Conservation (phyloP, 2,888 invertebrate genomes). For the Pycnomerus fuliginosus region DNA sequence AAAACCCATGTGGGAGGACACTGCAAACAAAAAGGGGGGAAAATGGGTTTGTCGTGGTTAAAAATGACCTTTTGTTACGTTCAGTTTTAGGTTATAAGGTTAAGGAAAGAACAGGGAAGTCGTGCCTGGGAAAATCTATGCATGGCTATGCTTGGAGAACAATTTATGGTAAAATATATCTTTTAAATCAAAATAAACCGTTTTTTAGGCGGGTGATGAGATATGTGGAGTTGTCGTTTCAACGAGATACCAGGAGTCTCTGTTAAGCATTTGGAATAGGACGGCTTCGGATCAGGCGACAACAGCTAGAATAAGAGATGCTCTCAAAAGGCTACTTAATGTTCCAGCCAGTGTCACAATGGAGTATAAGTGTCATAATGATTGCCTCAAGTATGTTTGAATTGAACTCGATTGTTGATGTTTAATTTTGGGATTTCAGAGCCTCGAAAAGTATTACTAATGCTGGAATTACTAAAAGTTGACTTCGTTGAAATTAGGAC, state of each 20-base stretch:
- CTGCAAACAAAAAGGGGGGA: conserved; percentile 93
- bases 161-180: conserved; percentile 82
- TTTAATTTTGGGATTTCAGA: conserved; percentile 38
- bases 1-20: conserved; percentile 99
- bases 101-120: conserved; percentile 91
- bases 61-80: no score
- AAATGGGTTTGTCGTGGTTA: conserved; percentile 77
- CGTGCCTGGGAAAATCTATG: conserved; percentile 99
- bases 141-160: conserved; percentile 97
- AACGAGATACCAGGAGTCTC: conserved; percentile 93
- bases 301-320: conserved; percentile 91
- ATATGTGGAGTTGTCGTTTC: conserved; percentile 98
- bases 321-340: conserved; percentile 90
- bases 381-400: conserved; percentile 70
- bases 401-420: not conserved
- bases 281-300: conserved; percentile 88
- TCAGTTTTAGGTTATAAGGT: conserved; percentile 69
- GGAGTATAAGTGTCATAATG: conserved; percentile 89
- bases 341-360: conserved; percentile 89
- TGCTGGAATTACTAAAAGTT: conserved; percentile 48
- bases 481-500: not conserved
- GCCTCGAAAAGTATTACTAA: conserved; percentile 47
- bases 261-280: conserved; percentile 96
- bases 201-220: conserved; percentile 76
- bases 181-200: not conserved